Conservation (phyloP, 2,113 vertebrate genomes). For the Lophotis ruficrista region DNA sequence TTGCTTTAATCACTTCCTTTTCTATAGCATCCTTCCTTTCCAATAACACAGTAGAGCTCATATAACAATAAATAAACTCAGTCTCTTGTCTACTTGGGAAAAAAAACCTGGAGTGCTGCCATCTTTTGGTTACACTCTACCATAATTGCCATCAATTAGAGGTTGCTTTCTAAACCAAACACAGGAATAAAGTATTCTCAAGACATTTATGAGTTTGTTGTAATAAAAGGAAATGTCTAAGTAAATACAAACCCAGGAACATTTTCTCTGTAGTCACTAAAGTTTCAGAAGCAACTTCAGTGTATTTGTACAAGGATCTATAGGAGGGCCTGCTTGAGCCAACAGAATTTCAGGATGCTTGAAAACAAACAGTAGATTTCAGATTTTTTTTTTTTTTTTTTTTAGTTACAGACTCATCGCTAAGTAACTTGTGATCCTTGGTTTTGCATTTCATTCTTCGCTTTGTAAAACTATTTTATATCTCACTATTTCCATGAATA, state of each 20-base stretch:
- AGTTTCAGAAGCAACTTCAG: neutral
- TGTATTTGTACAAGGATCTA: neutral
- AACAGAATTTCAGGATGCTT: neutral
- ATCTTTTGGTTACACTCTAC: neutral
- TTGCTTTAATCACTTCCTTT: neutral
- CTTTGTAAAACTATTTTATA: neutral
- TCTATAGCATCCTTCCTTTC: neutral
- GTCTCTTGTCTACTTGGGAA: neutral
- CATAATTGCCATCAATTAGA: neutral
- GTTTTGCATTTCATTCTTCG: neutral
- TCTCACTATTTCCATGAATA: neutral
- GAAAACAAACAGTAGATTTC: neutral
- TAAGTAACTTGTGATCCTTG: neutral
- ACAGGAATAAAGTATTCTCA: neutral
- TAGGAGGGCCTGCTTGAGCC: neutral
- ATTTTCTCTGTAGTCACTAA: neutral
- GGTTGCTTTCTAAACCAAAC: conserved; percentile 22
- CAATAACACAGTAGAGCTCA: neutral
- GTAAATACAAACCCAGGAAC: neutral
- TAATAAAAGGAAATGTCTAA: neutral
- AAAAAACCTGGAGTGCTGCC: conserved; percentile 19
- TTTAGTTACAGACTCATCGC: neutral
- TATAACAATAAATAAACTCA: neutral
- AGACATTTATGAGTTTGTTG: neutral
- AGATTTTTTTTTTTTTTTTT: neutral